phyloP scores from a whole-genome alignment of 1,140 invertebrate genomes.

The Drosophila funebris region DNA sequence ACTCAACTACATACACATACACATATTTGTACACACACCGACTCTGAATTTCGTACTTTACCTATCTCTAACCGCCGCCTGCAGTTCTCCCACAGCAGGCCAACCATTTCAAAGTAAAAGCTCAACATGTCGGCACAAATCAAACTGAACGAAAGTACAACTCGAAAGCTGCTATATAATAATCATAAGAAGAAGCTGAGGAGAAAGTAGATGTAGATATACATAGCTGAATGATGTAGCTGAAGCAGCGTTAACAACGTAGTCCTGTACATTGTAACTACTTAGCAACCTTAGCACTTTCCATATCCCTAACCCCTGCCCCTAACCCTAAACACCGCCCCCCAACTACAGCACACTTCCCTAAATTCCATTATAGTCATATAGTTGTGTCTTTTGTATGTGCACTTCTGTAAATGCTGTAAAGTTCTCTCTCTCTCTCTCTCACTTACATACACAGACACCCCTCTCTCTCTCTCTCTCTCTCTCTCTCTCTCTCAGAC shows the following conservation, averaged over 20 bases:
- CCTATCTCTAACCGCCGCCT: slow-evolving; percentile 10
- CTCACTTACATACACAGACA: not conserved
- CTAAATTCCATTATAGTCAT: slow-evolving; percentile 32
- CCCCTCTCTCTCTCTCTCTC: not conserved
- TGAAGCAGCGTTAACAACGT: slow-evolving; percentile 42
- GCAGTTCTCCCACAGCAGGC: slow-evolving; percentile 57
- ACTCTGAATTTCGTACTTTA: not conserved
- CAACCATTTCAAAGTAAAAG: slow-evolving; percentile 80
- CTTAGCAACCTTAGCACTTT: slow-evolving; percentile 31
- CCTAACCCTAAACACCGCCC: slow-evolving; percentile 5
- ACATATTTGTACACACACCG: not conserved
- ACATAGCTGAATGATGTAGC: slow-evolving; percentile 19
- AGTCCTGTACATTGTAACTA: slow-evolving; percentile 72
- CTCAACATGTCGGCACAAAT: slow-evolving; percentile 71
- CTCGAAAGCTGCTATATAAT: slow-evolving; percentile 33
- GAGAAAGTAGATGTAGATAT: not conserved
- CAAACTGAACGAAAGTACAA: slow-evolving; percentile 70
- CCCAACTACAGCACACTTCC: slow-evolving; percentile 22
- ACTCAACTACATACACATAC: not conserved
- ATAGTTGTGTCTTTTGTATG: slow-evolving; percentile 7
- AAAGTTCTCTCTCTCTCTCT: slow-evolving; percentile 5
- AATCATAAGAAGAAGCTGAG: slow-evolving; percentile 31
- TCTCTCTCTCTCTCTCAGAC: slow-evolving; percentile 4
- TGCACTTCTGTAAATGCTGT: slow-evolving; percentile 30
- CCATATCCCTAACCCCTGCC: not conserved